A percentile compares a stretch with the other conserved stretches of the same genome.
These are phyloP conservation scores for Xanthia togata DNA, from an alignment of 2,888 invertebrate genomes.

Conservation along the genomic window DNA sequence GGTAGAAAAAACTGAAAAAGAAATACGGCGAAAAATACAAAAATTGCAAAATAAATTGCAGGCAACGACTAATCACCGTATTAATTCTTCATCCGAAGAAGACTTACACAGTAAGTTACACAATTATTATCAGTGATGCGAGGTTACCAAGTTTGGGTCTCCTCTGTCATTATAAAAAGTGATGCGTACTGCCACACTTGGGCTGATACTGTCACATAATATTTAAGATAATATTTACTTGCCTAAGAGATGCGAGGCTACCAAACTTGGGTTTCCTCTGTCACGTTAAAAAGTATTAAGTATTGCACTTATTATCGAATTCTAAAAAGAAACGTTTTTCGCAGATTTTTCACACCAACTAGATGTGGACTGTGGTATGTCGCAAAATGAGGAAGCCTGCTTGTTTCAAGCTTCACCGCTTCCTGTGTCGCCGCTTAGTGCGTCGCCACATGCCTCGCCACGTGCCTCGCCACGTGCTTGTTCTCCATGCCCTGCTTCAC, in stretches of 20 bases:
- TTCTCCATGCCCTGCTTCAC: background rate
- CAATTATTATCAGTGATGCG: background rate
- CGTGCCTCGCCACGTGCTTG: background rate
- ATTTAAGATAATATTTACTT: background rate
- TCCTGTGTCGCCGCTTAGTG: background rate
- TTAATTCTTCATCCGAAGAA: background rate
- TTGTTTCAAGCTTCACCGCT: background rate
- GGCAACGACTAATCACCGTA: background rate
- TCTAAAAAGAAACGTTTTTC: slow-evolving; percentile 5
- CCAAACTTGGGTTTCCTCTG: background rate
- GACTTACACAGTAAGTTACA: background rate
- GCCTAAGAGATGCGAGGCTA: background rate
- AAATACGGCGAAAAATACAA: background rate
- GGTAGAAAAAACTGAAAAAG: background rate
- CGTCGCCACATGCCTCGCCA: background rate
- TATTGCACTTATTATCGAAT: slow-evolving; percentile 6
- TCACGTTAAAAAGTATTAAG: background rate
- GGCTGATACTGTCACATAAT: background rate
- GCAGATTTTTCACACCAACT: background rate
- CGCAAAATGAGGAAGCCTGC: background rate
- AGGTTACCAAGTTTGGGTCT: background rate
- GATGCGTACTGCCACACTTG: background rate
- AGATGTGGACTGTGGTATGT: background rate
- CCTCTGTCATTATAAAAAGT: slow-evolving; percentile 1
- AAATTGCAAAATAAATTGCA: slow-evolving; percentile 1